Evolutionary conservation across 2,888 invertebrate species (phyloP), one percentile per base, ranked within the genome.

Genomic region (Salticus scenicus): DNA sequence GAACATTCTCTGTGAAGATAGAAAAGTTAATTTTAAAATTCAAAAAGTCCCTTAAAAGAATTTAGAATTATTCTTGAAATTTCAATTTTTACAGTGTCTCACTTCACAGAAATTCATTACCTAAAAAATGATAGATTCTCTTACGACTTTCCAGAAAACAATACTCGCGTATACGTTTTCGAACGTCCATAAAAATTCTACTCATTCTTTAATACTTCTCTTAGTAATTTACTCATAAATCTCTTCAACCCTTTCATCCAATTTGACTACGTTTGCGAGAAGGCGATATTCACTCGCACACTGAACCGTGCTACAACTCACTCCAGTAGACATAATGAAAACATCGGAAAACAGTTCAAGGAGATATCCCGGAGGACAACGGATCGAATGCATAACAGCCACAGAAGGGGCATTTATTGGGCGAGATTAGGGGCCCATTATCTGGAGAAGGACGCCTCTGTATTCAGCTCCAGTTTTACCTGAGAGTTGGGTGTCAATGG

Each of bases 401-500:
- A 12, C 30, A 27, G 24, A 75, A 78, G 73, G 70, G 31, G 69
- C 71, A 47, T 64, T 75, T 71, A 64, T 75, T 74, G 57, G 70
- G 81, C 67, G 20, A 75, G 81, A 75, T 82, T 82, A 82, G 75
- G n/a, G 75, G 47, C 37, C 47, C 82, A 76, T 76, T 83, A 76
- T 76, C 76, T 76, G 64, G 69, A 64, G 51, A 73, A 82, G 75
- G 70, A 74, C 74, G 81, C 75, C 70, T 82, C 81, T 63, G 72
- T 66, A 76, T 77, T 84, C 83, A 37, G 41, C 69, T 51, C 66
- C 75, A 74, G 31, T 74, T 71, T 85, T 85, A 79, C 85, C 79
- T 85, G 85, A 28, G 78, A 84, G 73, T 84, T 73, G 78, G 63
- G 66, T 79, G 85, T 79, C 83, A 83, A 71, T 70, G 71, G 73